Evolutionary conservation across 2,888 invertebrate genomes (phyloP).

Genomic region (Pammene fasciana): DNA sequence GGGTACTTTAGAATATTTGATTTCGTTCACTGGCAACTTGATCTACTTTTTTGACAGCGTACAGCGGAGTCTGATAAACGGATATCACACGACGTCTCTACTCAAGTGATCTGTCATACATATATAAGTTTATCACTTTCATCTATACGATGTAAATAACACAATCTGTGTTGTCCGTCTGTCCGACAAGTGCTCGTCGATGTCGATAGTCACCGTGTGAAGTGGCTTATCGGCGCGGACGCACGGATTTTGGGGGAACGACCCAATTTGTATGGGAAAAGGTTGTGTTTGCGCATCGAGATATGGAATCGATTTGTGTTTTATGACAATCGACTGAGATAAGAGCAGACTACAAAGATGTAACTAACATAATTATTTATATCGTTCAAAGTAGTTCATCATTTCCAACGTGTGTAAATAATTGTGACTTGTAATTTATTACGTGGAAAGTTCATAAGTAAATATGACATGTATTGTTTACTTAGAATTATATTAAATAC

Average conservation of each 20-base stretch:
- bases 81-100: constrained; percentile 9
- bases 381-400: too few species aligned
- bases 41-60: background rate
- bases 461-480: too few species aligned
- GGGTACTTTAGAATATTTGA: background rate
- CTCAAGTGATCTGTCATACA: constrained; percentile 29
- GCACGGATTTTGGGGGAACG: constrained; percentile 49
- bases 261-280: constrained; percentile 52
- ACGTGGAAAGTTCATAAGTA: too few species aligned
- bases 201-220: constrained; percentile 70
- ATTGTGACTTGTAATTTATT: too few species aligned
- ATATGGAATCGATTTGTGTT: constrained; percentile 23
- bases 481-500: too few species aligned
- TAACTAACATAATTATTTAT: background rate
- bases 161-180: constrained; percentile 37
- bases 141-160: constrained; percentile 38
- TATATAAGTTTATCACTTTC: constrained; percentile 37
- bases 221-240: constrained; percentile 60
- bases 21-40: background rate
- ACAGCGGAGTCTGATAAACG: background rate
- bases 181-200: constrained; percentile 60
- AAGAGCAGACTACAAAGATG: background rate
- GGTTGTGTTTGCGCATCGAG: constrained; percentile 24
- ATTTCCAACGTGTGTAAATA: too few species aligned
- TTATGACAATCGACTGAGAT: constrained; percentile 11